Evolutionary conservation across 1,140 invertebrate genomes (phyloP).

Genomic region (Heterodera carotae): DNA sequence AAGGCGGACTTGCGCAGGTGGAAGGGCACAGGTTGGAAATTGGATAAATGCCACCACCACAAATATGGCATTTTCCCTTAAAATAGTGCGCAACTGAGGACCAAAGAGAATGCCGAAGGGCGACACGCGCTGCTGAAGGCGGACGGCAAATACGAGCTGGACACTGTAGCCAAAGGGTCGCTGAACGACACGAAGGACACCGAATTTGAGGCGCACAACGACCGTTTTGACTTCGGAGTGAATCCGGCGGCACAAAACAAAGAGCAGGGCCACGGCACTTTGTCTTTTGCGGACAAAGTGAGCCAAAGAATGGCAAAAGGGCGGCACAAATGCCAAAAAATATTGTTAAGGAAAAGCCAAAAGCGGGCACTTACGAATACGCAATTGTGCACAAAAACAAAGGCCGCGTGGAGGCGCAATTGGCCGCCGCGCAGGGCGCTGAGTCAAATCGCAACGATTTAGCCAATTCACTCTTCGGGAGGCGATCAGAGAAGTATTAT

Average conservation of each 20-base stretch:
- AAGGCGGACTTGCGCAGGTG: slow-evolving; percentile 61
- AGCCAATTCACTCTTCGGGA: slow-evolving; percentile 57
- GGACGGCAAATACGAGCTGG: slow-evolving; percentile 65
- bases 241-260: slow-evolving; percentile 58
- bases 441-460: slow-evolving; percentile 50
- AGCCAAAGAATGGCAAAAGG: slow-evolving; percentile 3
- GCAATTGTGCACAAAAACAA: slow-evolving; percentile 60
- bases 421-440: slow-evolving; percentile 54
- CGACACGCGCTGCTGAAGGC: slow-evolving; percentile 61
- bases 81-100: slow-evolving; percentile 55
- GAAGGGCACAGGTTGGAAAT: slow-evolving; percentile 59
- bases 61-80: no score
- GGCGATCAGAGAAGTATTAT: slow-evolving; percentile 63
- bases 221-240: slow-evolving; percentile 61
- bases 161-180: slow-evolving; percentile 56
- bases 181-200: slow-evolving; percentile 54
- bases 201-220: slow-evolving; percentile 60
- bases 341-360: slow-evolving; percentile 50
- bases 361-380: slow-evolving; percentile 59
- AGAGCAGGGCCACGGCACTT: slow-evolving; percentile 53
- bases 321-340: neutral
- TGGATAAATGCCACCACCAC: no score
- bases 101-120: slow-evolving; percentile 52
- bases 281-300: slow-evolving; percentile 56
- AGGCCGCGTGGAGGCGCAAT: slow-evolving; percentile 58